Base-by-base conservation (phyloP, 2,888 invertebrate genomes). In the Rhamnusium bicolor region DNA sequence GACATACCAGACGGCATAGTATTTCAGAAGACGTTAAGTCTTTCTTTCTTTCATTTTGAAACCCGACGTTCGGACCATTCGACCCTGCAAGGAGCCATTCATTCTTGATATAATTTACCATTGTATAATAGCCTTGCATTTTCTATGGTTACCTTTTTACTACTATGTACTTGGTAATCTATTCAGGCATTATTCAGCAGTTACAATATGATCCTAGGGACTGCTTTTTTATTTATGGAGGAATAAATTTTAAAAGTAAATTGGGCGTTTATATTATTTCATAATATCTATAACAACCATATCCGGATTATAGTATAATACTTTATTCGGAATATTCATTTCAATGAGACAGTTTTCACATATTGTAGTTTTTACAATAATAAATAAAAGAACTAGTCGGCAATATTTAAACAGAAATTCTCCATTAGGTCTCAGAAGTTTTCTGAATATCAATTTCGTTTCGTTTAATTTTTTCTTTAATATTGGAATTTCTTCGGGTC, bases 181-280 rank as follows among this genome's bases (percentile, higher is more conserved):
- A 65, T 53, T 65, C 32, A 53, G 65, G 53, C 40, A 10, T 65
- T 65, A 53, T 32, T 29, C 53, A 32, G 65, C 61, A 61, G 46
- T 61, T 61, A 46, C 61, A 53, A 65, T 65, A 14, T 18, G 56
- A 46, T 56, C 54, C 6, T 19, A 54, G 69, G 63, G 71, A 29
- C 71, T 56, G 47, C 29, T 65, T 71, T 69, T 62, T 61, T 70
- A 70, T 62, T 62, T 62, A 62, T 62, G 61, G 24, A 24, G 60
- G 49, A 69, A 70, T 46, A 65, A 58, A 71, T 63, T 58, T 29
- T 29, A 19, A 29, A 56, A 54, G 32, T 51, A 56, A 73, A 73
- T 73, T 56, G 65, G 56, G 29, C 60, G 73, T 69, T 60, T 54
- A 29, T 54, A 67, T 66, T 40, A 51, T 61, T 46, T 46, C 7